Conservation (phyloP, 2,797 vertebrate species). For the Xiphophorus birchmanni region DNA sequence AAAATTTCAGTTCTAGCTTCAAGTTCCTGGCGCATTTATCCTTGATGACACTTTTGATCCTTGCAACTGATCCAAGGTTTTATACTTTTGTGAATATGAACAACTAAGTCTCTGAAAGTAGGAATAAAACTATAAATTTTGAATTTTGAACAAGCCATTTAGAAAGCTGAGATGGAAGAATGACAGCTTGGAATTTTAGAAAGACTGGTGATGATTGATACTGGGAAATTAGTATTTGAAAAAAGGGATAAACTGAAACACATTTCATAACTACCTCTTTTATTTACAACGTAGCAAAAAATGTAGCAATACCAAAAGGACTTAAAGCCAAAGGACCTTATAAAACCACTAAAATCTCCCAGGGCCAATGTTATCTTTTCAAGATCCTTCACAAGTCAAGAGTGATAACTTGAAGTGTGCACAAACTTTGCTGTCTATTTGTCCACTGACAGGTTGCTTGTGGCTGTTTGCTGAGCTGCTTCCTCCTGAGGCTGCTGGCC, state of each 20-base stretch:
- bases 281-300: background rate
- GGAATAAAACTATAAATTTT: background rate
- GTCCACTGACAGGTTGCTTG: background rate
- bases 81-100: background rate
- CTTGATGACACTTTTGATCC: background rate
- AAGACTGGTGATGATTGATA: background rate
- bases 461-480: conserved; percentile 5
- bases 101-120: background rate
- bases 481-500: background rate
- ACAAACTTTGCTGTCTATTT: conserved; percentile 5
- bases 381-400: conserved; percentile 2
- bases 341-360: background rate
- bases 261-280: background rate
- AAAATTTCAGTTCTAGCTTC: background rate
- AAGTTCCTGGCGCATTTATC: background rate
- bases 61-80: background rate
- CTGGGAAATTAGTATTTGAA: background rate
- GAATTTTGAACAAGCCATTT: background rate
- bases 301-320: background rate
- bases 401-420: background rate
- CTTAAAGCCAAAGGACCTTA: background rate
- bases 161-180: background rate
- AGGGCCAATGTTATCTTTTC: background rate
- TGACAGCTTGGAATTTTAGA: background rate
- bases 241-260: background rate